phyloP scores from a whole-genome alignment of 1,140 invertebrate genomes.

The Goniozus legneri region DNA sequence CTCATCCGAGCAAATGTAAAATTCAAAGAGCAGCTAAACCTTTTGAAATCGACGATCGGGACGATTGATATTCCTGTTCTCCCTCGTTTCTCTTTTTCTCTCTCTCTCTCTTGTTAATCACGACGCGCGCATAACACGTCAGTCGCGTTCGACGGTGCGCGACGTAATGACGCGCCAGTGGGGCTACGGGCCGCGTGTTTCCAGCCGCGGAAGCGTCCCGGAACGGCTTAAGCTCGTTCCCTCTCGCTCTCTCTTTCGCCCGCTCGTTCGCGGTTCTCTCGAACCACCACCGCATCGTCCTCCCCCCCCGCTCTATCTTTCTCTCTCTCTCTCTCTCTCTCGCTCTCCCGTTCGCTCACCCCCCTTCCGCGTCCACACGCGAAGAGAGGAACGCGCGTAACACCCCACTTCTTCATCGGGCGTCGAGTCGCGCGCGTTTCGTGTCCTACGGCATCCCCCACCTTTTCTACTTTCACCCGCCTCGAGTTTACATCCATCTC shows the following conservation, averaged over 20 bases:
- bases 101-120: background rate
- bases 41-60: no score
- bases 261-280: constrained; percentile 12
- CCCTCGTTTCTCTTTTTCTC: no score
- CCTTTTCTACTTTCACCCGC: no score
- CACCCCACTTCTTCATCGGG: no score
- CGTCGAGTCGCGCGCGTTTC: constrained; percentile 9
- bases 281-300: constrained; percentile 17
- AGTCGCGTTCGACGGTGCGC: constrained; percentile 50
- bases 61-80: no score
- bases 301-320: constrained; percentile 9
- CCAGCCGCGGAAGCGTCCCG: constrained; percentile 37
- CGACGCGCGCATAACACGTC: constrained; percentile 33
- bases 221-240: constrained; percentile 27
- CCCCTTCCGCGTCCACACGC: no score
- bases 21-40: no score
- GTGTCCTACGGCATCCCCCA: constrained; percentile 1
- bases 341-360: background rate
- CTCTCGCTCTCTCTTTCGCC: background rate
- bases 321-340: constrained; percentile 14
- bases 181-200: constrained; percentile 36
- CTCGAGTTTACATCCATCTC: no score
- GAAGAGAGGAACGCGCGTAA: no score
- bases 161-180: constrained; percentile 48
- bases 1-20: no score